Evolutionary conservation across 2,888 invertebrate genomes (phyloP), one percentile per base, ranked within the genome.

Genomic region (Philereme transversata): DNA sequence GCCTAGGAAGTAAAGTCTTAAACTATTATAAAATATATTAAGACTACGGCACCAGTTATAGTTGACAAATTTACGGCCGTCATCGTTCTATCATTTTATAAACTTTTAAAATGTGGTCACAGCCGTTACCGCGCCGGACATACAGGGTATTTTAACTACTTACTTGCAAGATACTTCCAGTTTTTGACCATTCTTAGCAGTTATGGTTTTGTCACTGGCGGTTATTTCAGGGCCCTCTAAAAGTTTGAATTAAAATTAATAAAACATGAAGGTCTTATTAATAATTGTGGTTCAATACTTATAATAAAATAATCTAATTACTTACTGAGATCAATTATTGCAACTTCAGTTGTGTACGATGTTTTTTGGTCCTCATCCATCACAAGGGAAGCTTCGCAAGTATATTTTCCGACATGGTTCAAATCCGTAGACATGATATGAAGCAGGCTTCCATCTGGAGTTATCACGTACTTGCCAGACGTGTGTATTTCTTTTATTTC

Each of bases 291-390:
- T 36, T 6, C 36, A 6, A 36, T 6, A 6, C 40, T 6, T 40
- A 40, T 40, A 4, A 0, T 6, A 36, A 36, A 36, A 36, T 8
- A 5, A 40, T 40, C 40, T 8, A 40, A 5, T 40, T 40, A 40
- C 68, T 54, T 45, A 69, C 69, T 52, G 0, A 68, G 51, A 51
- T 65, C 57, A 45, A 46, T 40, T 53, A 69, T 63, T 40, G 53
- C 7, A 33, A 68, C 52, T 9, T 49, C 33, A n/a, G 61, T 65
- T 1, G 57, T 51, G 3, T 44, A 50, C 8, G 52, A 51, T 43
- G 47, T 22, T 10, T 62, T 65, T 10, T 61, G 45, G 34, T 41
- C 47, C 10, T 46, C 48, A 41, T 69, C 62, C 9, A 56, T 40
- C 9, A 38, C 49, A 8, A 70, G 58, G 6, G 54, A 51, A 5